Base-by-base conservation (phyloP, 2,113 vertebrate genomes). In the Stigmatopora argus region DNA sequence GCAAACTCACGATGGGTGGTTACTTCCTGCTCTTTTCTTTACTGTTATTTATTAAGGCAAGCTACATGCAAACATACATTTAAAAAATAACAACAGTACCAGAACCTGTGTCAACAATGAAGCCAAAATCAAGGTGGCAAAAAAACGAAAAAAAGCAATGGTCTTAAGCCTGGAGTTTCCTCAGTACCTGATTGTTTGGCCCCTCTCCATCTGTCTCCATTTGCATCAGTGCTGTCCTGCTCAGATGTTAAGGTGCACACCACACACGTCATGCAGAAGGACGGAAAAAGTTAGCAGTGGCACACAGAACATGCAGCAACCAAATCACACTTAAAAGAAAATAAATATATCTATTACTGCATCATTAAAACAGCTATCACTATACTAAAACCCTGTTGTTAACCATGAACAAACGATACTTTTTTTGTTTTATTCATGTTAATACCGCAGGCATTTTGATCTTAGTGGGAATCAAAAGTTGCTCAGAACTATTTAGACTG, bases 141-240 rank as follows among this genome's bases (percentile, higher is more conserved):
- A 26, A 13, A 80, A 77, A 85, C 18, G 77, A 69, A 79, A 73
- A 76, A 80, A 58, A 77, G 80, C 75, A 81, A 84, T 85, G 81
- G 81, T 77, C 75, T 77, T 75, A 73, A 81, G 82, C 79, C 83
- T 74, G 76, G 73, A 35, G 44, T 61, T 81, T 79, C 80, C 88
- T 78, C 83, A 94, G 92, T 99, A 99, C 97, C 97, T 99, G 94
- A 90, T 95, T 93, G 92, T 92, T 91, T 89, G 92, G 92, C 92
- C 88, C 93, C 94, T 93, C 92, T 98, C 94, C 96, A 94, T 94
- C 92, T 92, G 94, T 93, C 93, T 94, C 93, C 94, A 94, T 93
- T 95, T 94, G 94, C 95, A 99, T 98, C 97, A 98, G 92, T 97
- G 93, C 91, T 96, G 93, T 93, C 93, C 88, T 97, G 96, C 94